A percentile compares a stretch with the other conserved stretches of the same genome.
phyloP scores from a whole-genome alignment of 2,797 vertebrate species.

The Leptatherina wallacei region DNA sequence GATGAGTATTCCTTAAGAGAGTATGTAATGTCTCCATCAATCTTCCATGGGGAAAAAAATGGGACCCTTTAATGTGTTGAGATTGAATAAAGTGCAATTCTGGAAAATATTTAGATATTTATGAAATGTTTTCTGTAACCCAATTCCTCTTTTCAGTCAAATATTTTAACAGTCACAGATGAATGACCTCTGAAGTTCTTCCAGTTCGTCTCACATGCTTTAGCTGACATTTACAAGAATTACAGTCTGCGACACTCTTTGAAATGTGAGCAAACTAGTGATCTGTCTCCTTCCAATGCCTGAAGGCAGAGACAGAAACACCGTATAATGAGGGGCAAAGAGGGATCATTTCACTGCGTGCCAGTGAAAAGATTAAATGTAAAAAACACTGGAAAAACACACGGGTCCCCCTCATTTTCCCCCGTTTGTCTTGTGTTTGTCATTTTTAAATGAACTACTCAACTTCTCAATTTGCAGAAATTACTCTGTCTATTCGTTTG shows the following conservation, averaged over 20 bases:
- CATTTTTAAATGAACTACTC: background rate
- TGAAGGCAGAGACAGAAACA: background rate
- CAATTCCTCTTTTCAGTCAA: background rate
- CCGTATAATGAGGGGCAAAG: constrained; percentile 19
- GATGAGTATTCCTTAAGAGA: background rate
- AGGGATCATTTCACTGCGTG: background rate
- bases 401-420: background rate
- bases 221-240: no score
- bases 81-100: constrained; percentile 10
- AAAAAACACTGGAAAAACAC: background rate
- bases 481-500: background rate
- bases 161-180: background rate
- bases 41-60: background rate
- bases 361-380: background rate
- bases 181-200: background rate
- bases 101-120: background rate
- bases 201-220: background rate
- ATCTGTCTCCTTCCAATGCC: background rate
- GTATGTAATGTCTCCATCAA: no score
- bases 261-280: background rate
- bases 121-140: background rate
- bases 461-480: background rate
- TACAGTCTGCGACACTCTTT: constrained; percentile 4
- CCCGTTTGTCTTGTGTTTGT: background rate
- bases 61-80: constrained; percentile 12